Evolutionary conservation across 2,113 vertebrate species (phyloP).

Genomic region (Pelecanus crispus): DNA sequence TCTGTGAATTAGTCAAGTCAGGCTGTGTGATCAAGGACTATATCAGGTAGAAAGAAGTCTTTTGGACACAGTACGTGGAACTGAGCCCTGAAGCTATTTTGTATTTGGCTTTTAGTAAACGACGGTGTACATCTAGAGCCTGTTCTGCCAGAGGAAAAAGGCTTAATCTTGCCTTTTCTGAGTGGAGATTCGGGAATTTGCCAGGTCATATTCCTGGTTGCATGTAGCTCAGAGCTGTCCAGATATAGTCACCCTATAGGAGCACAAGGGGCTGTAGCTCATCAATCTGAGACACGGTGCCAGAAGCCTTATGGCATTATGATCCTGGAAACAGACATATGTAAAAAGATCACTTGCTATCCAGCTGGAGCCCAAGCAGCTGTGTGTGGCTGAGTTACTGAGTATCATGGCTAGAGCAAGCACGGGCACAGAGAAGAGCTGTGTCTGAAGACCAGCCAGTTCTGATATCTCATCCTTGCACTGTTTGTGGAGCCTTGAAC

Average conservation of each 20-base stretch:
- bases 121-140: background rate
- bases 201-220: background rate
- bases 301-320: background rate
- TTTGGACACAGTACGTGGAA: background rate
- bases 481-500: background rate
- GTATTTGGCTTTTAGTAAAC: background rate
- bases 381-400: background rate
- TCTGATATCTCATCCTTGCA: background rate
- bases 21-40: background rate
- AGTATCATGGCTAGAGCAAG: background rate
- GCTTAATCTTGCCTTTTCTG: background rate
- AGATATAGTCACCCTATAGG: background rate
- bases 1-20: background rate
- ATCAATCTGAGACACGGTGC: background rate
- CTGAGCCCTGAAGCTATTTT: background rate
- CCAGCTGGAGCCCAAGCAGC: background rate
- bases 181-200: background rate
- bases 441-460: background rate
- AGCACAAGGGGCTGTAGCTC: background rate
- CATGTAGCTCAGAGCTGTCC: background rate
- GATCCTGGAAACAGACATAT: background rate
- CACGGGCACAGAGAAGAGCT: background rate
- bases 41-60: background rate
- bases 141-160: background rate
- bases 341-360: background rate